Conservation (phyloP, 2,888 invertebrate species). For the Torymus texanus region DNA sequence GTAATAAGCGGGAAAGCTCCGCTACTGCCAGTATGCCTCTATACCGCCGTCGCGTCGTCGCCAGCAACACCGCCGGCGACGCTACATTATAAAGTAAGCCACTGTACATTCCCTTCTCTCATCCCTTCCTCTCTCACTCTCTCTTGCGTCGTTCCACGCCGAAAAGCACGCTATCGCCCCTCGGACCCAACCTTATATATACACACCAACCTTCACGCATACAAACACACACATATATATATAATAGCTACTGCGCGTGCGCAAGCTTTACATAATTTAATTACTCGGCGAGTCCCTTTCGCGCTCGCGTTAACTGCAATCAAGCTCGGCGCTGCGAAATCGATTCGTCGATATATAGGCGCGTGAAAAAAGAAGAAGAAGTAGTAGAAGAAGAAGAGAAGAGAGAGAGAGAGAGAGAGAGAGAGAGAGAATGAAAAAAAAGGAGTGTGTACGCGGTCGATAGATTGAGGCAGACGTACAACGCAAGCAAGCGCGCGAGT, state of each 20-base stretch:
- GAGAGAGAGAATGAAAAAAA: neutral
- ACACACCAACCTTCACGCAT: neutral
- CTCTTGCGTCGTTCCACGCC: too few relatives aligned
- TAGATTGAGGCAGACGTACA: neutral
- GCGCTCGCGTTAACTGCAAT: slow-evolving; percentile 22
- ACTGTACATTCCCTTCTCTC: neutral
- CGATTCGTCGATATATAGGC: slow-evolving; percentile 17
- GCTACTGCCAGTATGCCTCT: too few relatives aligned
- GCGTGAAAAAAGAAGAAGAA: neutral
- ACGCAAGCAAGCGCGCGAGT: neutral
- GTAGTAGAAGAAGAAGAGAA: neutral
- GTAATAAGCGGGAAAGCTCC: neutral
- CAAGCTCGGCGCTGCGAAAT: neutral
- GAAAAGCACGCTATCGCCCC: too few relatives aligned
- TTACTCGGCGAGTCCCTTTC: slow-evolving; percentile 12
- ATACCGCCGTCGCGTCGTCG: too few relatives aligned
- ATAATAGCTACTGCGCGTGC: neutral
- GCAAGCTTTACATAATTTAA: slow-evolving; percentile 46
- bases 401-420: neutral
- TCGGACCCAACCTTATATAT: too few relatives aligned
- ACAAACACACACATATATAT: neutral
- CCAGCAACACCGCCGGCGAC: too few relatives aligned
- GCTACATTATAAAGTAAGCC: slow-evolving; percentile 11
- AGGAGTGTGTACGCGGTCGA: neutral
- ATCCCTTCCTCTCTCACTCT: neutral